Conservation (phyloP, 2,888 invertebrate genomes). For the Thymelicus sylvestris region DNA sequence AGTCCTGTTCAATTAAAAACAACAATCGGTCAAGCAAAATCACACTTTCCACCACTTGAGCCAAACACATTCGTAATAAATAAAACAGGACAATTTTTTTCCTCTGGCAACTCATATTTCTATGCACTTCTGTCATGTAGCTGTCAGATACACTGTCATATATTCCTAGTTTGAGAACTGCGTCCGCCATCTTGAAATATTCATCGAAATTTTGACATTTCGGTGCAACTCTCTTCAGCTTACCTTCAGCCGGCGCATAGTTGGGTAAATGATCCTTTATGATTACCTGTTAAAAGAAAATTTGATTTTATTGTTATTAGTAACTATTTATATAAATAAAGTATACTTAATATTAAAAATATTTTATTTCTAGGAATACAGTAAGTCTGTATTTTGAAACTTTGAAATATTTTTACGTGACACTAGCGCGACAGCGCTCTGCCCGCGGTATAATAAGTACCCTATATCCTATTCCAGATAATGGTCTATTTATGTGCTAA, state of each 20-base stretch:
- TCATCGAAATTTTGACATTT: conserved; percentile 87
- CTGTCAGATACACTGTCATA: conserved; percentile 65
- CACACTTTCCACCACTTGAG: conserved; percentile 92
- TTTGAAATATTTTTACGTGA: too few relatives aligned
- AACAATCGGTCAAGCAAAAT: conserved; percentile 92
- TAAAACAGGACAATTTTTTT: conserved; percentile 90
- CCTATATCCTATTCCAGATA: too few relatives aligned
- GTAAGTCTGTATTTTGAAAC: too few relatives aligned
- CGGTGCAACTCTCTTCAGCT: conserved; percentile 86
- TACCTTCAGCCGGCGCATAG: conserved; percentile 67
- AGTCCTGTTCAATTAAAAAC: conserved; percentile 88
- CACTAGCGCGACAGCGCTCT: too few relatives aligned
- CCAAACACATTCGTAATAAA: conserved; percentile 89
- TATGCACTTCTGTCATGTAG: conserved; percentile 53
- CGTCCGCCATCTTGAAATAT: conserved; percentile 88
- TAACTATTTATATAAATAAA: too few relatives aligned
- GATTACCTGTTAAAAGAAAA: conserved; percentile 63
- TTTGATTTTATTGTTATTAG: not conserved
- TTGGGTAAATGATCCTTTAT: conserved; percentile 63
- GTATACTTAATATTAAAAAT: too few relatives aligned
- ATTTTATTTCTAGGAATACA: too few relatives aligned
- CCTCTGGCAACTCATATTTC: conserved; percentile 64
- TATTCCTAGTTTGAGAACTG: conserved; percentile 83
- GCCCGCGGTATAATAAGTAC: too few relatives aligned
- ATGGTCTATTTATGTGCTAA: too few relatives aligned